Base-by-base conservation (phyloP, 2,113 vertebrate genomes). In the Pavo muticus region DNA sequence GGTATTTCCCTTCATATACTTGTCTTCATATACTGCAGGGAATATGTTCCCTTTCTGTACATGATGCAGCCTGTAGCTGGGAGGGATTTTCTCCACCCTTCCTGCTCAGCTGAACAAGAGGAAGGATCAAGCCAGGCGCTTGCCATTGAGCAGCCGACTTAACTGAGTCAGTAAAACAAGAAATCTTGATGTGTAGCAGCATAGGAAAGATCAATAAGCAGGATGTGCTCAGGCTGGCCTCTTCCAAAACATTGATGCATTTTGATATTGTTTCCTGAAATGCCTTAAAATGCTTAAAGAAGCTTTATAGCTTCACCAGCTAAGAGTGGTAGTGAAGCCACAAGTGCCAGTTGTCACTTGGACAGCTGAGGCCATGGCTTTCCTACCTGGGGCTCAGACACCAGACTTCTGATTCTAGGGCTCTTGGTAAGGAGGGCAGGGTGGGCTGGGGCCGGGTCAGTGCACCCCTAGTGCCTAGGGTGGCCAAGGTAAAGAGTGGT, bases 41-140 rank as follows among this genome's bases (percentile, higher is more conserved):
- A 77, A n/a, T 64, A 79, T 29, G 20, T 39, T 60, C 40, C 19
- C 8, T 84, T 84, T 44, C 37, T 14, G 6, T 73, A 11, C 20
- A 5, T 39, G 40, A 32, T 0, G 0, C 60, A 74, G 48, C 35
- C 35, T 1, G 0, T 35, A 20, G 25, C 20, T 4, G 0, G 3
- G 16, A 61, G n/a, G 14, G 23, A 42, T 92, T 84, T 70, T 61
- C 29, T 37, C 67, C 56, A 24, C 4, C 10, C 18, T 89, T 68
- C n/a, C 73, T 75, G 42, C 19, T 71, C 32, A 42, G 35, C 54
- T 71, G 40, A 64, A 44, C 0, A 2, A 65, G 81, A 81, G 50
- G 75, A 52, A 67, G 37, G 37, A 52, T 68, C 35, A 32, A 42
- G 52, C n/a, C 32, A 14, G 27, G 50, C 9, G 11, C 60, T 50